Conservation (phyloP, 2,113 vertebrate genomes). For the Speoplatyrhinus poulsoni region DNA sequence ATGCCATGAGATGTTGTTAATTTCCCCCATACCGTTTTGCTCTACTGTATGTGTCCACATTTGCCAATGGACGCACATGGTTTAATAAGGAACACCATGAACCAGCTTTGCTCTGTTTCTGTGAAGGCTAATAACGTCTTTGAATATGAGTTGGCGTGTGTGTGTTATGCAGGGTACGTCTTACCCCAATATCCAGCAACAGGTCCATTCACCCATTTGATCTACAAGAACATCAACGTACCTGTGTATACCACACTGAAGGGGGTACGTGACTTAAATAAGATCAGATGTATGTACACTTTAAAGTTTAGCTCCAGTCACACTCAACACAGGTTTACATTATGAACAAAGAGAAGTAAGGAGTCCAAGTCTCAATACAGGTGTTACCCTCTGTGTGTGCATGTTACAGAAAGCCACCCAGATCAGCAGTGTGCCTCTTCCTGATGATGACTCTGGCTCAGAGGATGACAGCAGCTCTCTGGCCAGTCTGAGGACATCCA, state of each 20-base stretch:
- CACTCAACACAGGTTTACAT: slow-evolving; percentile 1
- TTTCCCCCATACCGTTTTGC: slow-evolving; percentile 16
- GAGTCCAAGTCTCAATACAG: no score
- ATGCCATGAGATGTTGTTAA: slow-evolving; percentile 24
- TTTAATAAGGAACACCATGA: background rate
- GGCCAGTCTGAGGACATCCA: slow-evolving; percentile 83
- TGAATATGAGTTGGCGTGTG: slow-evolving; percentile 3
- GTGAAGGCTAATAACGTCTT: background rate
- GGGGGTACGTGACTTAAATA: slow-evolving; percentile 77
- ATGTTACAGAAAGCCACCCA: slow-evolving; percentile 84
- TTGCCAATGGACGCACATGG: background rate
- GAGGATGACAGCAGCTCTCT: slow-evolving; percentile 89
- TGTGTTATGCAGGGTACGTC: slow-evolving; percentile 71
- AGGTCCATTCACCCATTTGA: slow-evolving; percentile 80
- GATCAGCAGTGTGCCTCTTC: slow-evolving; percentile 86
- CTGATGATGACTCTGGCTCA: slow-evolving; percentile 87
- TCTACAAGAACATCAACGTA: slow-evolving; percentile 85
- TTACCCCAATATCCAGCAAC: slow-evolving; percentile 70
- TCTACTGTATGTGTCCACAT: slow-evolving; percentile 7
- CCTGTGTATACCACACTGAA: slow-evolving; percentile 88
- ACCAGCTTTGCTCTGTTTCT: background rate
- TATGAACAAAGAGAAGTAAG: background rate
- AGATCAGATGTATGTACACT: background rate
- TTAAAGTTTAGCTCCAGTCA: no score
- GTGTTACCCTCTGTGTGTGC: accelerated